Conservation (phyloP, 2,888 invertebrate species). For the Drosophila mimica region DNA sequence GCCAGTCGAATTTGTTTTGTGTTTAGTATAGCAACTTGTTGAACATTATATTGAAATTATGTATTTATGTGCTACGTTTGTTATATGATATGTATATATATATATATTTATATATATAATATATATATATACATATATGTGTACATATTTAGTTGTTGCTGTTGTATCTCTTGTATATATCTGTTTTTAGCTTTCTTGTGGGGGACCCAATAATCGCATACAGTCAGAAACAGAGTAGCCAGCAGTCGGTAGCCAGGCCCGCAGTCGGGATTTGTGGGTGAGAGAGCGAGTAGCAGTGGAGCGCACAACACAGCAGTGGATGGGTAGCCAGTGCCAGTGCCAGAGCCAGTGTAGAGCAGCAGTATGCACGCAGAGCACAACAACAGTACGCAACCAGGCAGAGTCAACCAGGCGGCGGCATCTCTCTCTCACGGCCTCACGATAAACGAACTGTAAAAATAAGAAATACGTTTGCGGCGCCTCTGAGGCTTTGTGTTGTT, state of each 20-base stretch:
- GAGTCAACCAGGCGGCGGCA: constrained; percentile 58
- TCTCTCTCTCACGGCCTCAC: constrained; percentile 62
- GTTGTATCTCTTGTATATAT: constrained; percentile 1
- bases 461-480: constrained; percentile 76
- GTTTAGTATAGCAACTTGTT: constrained; percentile 20
- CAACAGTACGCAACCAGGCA: constrained; percentile 51
- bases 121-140: constrained; percentile 2
- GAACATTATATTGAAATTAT: constrained; percentile 32
- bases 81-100: constrained; percentile 6
- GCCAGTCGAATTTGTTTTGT: constrained; percentile 1
- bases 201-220: constrained; percentile 40
- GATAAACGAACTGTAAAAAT: constrained; percentile 78
- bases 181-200: constrained; percentile 13
- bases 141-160: constrained; percentile 1
- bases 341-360: constrained; percentile 40
- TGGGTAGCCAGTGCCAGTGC: constrained; percentile 10
- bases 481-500: constrained; percentile 59
- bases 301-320: constrained; percentile 12
- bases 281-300: constrained; percentile 39
- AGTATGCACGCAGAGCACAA: constrained; percentile 36
- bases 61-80: constrained; percentile 39
- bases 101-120: not conserved
- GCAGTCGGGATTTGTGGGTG: constrained; percentile 55
- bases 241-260: constrained; percentile 51
- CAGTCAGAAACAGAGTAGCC: constrained; percentile 38